Base-by-base conservation (phyloP, 2,113 vertebrate species). In the Microtus richardsoni region DNA sequence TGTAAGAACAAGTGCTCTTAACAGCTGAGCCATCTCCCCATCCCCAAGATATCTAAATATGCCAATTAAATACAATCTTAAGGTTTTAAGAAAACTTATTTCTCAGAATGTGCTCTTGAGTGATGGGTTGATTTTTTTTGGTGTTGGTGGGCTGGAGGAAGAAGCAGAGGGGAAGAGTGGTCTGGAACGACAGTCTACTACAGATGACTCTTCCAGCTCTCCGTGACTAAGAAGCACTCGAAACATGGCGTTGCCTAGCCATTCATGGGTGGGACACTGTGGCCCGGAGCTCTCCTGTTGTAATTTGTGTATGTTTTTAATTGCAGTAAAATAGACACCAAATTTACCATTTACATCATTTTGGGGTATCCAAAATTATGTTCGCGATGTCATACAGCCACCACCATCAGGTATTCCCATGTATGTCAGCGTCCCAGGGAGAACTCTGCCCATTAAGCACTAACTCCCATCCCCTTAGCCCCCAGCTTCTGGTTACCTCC, bases 261-360 rank as follows among this genome's bases (percentile, higher is more conserved):
- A 80, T 82, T 47, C 22, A 62, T n/a, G 4, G 10, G 17, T 52
- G 39, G 30, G 22, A 30, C 14, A 54, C 12, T 16, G 7, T 52
- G 73, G 26, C 26, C 58, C 2, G 5, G 44, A 2, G 36, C 36
- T 64, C 58, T 28, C 22, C 22, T 78, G 7, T 47, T 21, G 21
- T 75, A 28, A 66, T 47, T 64, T 93, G 83, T 93, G 64, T 36
- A 28, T 60, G 60, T 91, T 39, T 95, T 91, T 58, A 73, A 66
- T 88, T 26, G 2, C 73, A 78, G 10, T 30, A 64, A 84, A 44
- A 30, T 9, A 64, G 39, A 19, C 26, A 64, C 33, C 26, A 30
- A 44, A 33, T 64, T 84, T 64, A 44, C 14, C 82, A 84, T 2
- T 64, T 64, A 21, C 74, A 68, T 24, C 36, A 26, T 47, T 87